Conservation (phyloP, 2,888 invertebrate genomes). For the Rhyacophila evoluta region DNA sequence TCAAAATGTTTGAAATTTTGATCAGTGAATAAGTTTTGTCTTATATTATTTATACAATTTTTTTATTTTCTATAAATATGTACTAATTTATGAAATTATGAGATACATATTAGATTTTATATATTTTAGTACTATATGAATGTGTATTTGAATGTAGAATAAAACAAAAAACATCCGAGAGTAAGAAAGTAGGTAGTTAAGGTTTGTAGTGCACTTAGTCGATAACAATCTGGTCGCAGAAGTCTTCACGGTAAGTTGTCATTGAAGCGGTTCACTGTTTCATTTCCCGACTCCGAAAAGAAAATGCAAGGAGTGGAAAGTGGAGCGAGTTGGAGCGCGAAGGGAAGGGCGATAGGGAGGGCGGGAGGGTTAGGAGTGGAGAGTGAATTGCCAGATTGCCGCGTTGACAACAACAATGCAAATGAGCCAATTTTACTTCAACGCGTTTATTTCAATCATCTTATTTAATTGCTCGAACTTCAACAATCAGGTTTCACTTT, state of each 20-base stretch:
- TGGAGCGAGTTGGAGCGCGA: background rate
- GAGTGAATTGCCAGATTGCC: constrained; percentile 22
- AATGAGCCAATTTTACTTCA: constrained; percentile 14
- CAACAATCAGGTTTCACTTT: background rate
- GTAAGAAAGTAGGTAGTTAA: no score
- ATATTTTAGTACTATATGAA: no score
- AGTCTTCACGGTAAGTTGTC: constrained; percentile 10
- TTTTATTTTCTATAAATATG: no score
- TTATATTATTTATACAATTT: no score
- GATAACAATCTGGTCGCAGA: constrained; percentile 10
- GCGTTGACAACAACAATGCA: constrained; percentile 14
- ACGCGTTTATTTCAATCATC: constrained; percentile 24
- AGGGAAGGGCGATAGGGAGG: background rate
- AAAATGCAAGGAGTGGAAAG: background rate
- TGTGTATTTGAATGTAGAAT: background rate
- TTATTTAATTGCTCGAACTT: constrained; percentile 8
- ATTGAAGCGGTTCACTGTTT: constrained; percentile 14
- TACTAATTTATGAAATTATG: no score
- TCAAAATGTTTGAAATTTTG: no score
- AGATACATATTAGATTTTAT: no score
- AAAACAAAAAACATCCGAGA: background rate
- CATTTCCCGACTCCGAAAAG: background rate
- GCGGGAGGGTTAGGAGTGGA: background rate
- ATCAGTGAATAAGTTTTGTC: no score
- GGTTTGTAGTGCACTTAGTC: background rate